Evolutionary conservation across 2,113 vertebrate species (phyloP).

Genomic region (Sisor rabdophorus): DNA sequence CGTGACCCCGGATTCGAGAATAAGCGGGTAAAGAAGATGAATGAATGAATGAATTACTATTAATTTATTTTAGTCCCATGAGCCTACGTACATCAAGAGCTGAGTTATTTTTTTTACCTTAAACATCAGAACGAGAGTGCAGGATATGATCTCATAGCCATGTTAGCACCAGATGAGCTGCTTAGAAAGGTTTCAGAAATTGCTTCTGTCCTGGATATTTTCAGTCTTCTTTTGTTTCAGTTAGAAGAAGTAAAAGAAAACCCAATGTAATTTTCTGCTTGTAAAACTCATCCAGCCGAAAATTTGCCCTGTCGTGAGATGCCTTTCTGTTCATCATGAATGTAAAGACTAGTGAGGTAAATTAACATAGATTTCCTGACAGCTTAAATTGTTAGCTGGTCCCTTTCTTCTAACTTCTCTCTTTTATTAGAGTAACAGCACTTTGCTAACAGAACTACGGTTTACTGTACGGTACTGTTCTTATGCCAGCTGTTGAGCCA

Average conservation of each 20-base stretch:
- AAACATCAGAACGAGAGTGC: not conserved
- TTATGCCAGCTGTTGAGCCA: not conserved
- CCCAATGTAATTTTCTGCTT: not conserved
- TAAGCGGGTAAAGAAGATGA: too few relatives aligned
- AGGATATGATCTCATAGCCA: not conserved
- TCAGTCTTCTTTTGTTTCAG: not conserved
- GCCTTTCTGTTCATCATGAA: not conserved
- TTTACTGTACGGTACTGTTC: not conserved
- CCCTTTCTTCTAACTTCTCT: not conserved
- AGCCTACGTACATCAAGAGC: not conserved
- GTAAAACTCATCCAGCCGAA: not conserved
- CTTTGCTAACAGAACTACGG: not conserved
- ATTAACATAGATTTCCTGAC: not conserved
- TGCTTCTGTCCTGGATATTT: not conserved
- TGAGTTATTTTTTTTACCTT: not conserved
- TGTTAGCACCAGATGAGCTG: not conserved
- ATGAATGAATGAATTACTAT: slow-evolving; percentile 3
- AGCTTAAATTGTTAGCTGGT: not conserved
- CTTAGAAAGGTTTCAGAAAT: not conserved
- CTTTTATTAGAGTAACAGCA: too few relatives aligned
- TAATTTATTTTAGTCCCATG: not conserved
- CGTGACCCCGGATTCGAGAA: too few relatives aligned
- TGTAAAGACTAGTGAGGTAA: not conserved
- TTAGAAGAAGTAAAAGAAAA: not conserved
- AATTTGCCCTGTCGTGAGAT: not conserved